Evolutionary conservation across 2,888 invertebrate species (phyloP), one percentile per base, ranked within the genome.

Genomic region (Acleris cristana): DNA sequence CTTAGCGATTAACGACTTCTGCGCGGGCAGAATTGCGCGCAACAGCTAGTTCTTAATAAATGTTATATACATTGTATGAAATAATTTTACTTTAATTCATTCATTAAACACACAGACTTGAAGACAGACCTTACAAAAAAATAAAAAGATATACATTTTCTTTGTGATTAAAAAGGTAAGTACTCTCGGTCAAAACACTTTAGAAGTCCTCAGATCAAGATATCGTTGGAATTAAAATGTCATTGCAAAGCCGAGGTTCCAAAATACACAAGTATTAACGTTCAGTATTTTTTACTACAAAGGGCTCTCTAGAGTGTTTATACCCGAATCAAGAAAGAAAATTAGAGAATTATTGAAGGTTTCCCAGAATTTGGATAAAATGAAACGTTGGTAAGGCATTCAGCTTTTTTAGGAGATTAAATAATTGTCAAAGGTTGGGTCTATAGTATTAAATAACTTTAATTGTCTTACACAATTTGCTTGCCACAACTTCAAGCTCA

Each of bases 141-240:
- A 56, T 59, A 53, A 48, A 62, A 62, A 48, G 12, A 48, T 48
- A 54, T 14, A 21, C 45, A 19, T 62, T 30, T 30, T 34, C 1
- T 55, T 49, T 62, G 55, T 55, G 55, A 62, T 55, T 62, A 63
- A 30, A 8, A 23, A 23, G 26, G 26, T 51, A 10, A 18, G 51
- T 30, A 61, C 52, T 45, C 30, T 58, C 12, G 34, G 52, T 40
- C 51, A 56, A 55, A 60, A 65, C 54, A 51, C 54, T 51, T 61
- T 44, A 18, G 12, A 55, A 59, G 52, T 58, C 58, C 34, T 34
- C 21, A 30, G 51, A 58, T 62, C 52, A 45, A 48, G 62, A 52
- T 67, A 62, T 53, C 66, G 57, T 40, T 40, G 52, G 26, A 57
- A 67, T 66, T 67, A 62, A 67, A 67, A 67, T 67, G 66, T 66